Base-by-base conservation (phyloP, 2,113 vertebrate genomes). In the Petroica traversi region DNA sequence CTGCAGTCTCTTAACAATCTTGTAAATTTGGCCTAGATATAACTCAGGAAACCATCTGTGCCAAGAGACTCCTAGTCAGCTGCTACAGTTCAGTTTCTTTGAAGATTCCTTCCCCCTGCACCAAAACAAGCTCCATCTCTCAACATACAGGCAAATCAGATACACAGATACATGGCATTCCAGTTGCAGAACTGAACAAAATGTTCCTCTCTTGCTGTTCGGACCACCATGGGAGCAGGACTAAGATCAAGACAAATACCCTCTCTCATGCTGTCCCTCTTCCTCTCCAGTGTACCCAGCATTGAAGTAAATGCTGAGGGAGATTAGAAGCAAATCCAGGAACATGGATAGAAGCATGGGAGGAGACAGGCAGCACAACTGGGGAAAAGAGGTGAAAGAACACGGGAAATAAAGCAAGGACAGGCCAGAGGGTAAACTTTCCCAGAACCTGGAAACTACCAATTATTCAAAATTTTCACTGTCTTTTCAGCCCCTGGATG, bases 31-130 rank as follows among this genome's bases (percentile, higher is more conserved):
- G 74, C 93, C 82, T 79, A 89, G 74, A 79, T 94, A 68, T 68
- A 90, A 88, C 22, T 83, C 54, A 66, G 82, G 62, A 63, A 95
- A 62, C 82, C 85, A 88, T 92, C 78, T 94, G 93, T 83, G 58
- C 71, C 74, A 94, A 61, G 48, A 85, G 33, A 93, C 71, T 83
- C 34, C 58, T 9, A 72, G 71, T 75, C 74, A 79, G 62, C 71
- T 88, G 54, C 82, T 82, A 18, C 11, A 79, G 67, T 57, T 78
- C n/a, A 45, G 54, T 38, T 79, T 76, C 62, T 83, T 58, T 49
- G 46, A 83, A 61, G 46, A 66, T n/a, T 76, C 67, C 29, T 62
- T 85, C 45, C 54, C 73, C 36, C 49, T 93, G 78, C 62, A 84
- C 22, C 68, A 95, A 86, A 93, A 64, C 85, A 83, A 90, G 38